Conservation (phyloP, 2,888 invertebrate genomes). For the Abrostola tripartita region DNA sequence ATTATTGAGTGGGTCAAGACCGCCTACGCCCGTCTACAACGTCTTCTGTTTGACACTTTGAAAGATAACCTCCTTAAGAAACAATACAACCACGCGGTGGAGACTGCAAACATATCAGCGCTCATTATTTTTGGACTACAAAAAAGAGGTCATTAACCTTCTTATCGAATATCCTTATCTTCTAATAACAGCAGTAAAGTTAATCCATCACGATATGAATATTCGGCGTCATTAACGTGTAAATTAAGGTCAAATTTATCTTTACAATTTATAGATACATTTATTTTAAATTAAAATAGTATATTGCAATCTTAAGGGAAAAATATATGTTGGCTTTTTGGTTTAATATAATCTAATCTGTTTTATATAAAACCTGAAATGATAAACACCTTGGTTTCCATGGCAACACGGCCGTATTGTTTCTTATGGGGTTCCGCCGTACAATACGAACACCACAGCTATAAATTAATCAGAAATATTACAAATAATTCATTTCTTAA, state of each 20-base stretch:
- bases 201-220: constrained; percentile 9
- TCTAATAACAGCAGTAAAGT: constrained; percentile 18
- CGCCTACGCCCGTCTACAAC: no score
- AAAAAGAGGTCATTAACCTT: constrained; percentile 21
- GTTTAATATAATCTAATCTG: constrained; percentile 1
- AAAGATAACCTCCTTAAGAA: constrained; percentile 64
- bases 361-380: constrained; percentile 59
- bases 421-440: constrained; percentile 69
- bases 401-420: constrained; percentile 70
- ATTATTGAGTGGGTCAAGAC: no score
- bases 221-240: constrained; percentile 5
- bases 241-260: constrained; percentile 2
- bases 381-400: constrained; percentile 76
- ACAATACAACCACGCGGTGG: constrained; percentile 68
- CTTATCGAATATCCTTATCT: constrained; percentile 21
- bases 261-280: not conserved
- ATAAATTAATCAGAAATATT: constrained; percentile 69
- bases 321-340: constrained; percentile 3
- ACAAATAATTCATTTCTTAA: constrained; percentile 32
- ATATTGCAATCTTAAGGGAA: not conserved
- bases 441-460: constrained; percentile 65
- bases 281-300: not conserved
- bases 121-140: not conserved
- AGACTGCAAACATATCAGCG: constrained; percentile 50
- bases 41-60: not conserved